phyloP scores from a whole-genome alignment of 2,888 invertebrate species.

The Platycnemis pennipes region DNA sequence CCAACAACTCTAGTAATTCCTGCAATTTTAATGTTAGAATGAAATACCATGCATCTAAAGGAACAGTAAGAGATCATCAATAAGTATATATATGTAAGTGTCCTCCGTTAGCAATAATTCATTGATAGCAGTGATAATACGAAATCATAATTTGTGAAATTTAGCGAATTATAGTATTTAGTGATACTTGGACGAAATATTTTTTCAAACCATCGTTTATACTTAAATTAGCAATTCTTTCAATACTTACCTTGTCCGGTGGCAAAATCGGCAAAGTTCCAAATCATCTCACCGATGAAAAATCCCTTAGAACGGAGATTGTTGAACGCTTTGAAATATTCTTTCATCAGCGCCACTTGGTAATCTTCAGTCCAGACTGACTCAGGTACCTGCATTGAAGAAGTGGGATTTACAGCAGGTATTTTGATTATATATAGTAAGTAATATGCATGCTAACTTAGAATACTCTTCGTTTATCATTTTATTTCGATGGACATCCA shows the following conservation, averaged over 20 bases:
- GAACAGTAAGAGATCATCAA: too few relatives aligned
- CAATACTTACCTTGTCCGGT: conserved; percentile 80
- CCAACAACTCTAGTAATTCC: conserved; percentile 78
- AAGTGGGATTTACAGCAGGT: too few relatives aligned
- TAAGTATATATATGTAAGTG: too few relatives aligned
- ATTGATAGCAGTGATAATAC: background rate
- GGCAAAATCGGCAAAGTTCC: conserved; percentile 86
- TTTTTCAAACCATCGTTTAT: too few relatives aligned
- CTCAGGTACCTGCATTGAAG: conserved; percentile 79
- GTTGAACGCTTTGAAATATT: conserved; percentile 82
- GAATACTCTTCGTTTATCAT: too few relatives aligned
- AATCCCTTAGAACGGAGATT: conserved; percentile 77
- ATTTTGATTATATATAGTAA: too few relatives aligned
- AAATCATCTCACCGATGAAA: conserved; percentile 84
- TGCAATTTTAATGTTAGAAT: conserved; percentile 72
- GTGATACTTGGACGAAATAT: too few relatives aligned
- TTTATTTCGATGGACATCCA: too few relatives aligned
- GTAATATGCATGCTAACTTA: too few relatives aligned
- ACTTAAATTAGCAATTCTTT: background rate
- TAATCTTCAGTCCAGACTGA: conserved; percentile 84
- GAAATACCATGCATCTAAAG: too few relatives aligned
- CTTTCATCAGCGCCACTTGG: conserved; percentile 80
- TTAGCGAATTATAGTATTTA: background rate
- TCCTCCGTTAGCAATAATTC: too few relatives aligned
- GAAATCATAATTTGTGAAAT: background rate